Base-by-base conservation (phyloP, 1,140 invertebrate species). In the Metaphire vulgaris region DNA sequence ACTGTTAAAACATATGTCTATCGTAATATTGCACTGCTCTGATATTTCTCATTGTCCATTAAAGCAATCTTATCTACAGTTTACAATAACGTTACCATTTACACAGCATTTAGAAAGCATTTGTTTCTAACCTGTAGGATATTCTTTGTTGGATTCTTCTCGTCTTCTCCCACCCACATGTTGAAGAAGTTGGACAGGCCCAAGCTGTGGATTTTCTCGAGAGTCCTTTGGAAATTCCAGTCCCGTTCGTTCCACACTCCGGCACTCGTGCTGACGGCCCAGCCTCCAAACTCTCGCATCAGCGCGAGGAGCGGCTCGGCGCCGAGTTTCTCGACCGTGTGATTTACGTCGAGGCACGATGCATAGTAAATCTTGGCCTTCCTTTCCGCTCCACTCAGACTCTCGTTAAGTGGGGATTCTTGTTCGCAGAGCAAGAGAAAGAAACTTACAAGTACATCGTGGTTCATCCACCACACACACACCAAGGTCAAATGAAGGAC, bases 291-390 rank as follows among this genome's bases (percentile, higher is more conserved):
- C 74, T 90, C 88, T 30, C 89, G 85, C 33, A 98, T 85, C 0
- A 98, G 83, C 33, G 91, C 89, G 1, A 92, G 81, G 84, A 98
- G 89, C 0, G 96, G 96, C 80, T 91, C 88, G 1, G 91, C 90
- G 0, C 93, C 93, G 6, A 93, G 83, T 66, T 89, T 86, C 87
- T 97, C 95, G 72, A 97, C 92, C 0, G 92, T 96, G 81, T 95
- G 94, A 80, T 97, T 96, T 0, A 89, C 89, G 85, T 98, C 96
- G 88, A 98, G 90, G 83, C 96, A 99, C 0, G 96, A 96, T 76
- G 91, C 87, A 85, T 96, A 99, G 85, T 97, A 98, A 1, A 91
- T 86, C 81, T 93, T 91, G 0, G 95, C 94, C 86, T 97, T 98
- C 67, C 88, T 88, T 83, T 98, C 95, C 0, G 95, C 92, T 79